These are phyloP conservation scores for Botia almorhae DNA, from an alignment of 2,797 vertebrate species.

Conservation along the genomic window DNA sequence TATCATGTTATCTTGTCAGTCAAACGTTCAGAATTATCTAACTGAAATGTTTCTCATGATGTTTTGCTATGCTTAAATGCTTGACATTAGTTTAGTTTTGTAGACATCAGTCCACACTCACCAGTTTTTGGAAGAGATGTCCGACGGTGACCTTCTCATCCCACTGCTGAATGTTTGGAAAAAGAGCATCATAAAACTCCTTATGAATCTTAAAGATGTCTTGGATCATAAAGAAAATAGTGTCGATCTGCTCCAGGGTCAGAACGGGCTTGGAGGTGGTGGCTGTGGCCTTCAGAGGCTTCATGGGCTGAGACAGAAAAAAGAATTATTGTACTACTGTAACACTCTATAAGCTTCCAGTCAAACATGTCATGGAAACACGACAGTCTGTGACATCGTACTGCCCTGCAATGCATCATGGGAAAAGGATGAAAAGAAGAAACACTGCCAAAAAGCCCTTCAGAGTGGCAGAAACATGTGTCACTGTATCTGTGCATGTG, in stretches of 20 bases:
- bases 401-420: not conserved
- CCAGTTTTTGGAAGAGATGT: conserved; percentile 97
- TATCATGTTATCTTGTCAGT: too few relatives aligned
- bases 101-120: conserved; percentile 66
- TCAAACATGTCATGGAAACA: not conserved
- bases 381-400: not conserved
- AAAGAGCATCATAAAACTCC: conserved; percentile 93
- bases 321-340: not conserved
- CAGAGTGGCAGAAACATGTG: not conserved
- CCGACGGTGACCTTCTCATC: conserved; percentile 95
- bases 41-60: too few relatives aligned
- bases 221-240: conserved; percentile 98
- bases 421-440: not conserved
- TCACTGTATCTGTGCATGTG: not conserved
- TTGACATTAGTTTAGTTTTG: too few relatives aligned
- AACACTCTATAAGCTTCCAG: not conserved
- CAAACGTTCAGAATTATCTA: too few relatives aligned
- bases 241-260: conserved; percentile 93
- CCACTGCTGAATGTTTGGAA: conserved; percentile 94
- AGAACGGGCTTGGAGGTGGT: conserved; percentile 95
- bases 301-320: conserved; percentile 86
- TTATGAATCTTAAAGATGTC: conserved; percentile 98
- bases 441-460: not conserved
- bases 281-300: conserved; percentile 92
- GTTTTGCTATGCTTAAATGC: too few relatives aligned